Conservation (phyloP, 2,888 invertebrate species). For the Campoletis raptor region DNA sequence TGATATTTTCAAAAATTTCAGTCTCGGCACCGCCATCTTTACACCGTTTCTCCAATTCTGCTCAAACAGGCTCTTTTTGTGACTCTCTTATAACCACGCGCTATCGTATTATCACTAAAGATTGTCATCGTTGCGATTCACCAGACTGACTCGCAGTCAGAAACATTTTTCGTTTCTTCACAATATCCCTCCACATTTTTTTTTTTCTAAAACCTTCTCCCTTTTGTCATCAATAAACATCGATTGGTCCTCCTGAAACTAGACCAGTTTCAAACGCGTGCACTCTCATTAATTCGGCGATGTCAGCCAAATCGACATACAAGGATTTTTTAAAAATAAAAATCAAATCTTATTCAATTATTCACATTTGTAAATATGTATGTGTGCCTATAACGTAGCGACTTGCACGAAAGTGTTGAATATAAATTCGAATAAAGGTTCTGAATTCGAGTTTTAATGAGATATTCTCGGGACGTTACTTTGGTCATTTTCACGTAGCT, state of each 20-base stretch:
- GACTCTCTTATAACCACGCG: constrained; percentile 27
- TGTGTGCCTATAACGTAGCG: constrained; percentile 39
- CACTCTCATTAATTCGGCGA: constrained; percentile 62
- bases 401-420: constrained; percentile 25
- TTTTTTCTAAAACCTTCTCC: constrained; percentile 14
- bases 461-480: constrained; percentile 19
- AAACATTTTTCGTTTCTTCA: constrained; percentile 24
- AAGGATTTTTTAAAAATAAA: constrained; percentile 47
- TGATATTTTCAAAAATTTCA: not conserved
- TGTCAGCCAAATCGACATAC: constrained; percentile 57
- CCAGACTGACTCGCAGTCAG: constrained; percentile 37
- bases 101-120: constrained; percentile 70
- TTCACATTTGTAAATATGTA: constrained; percentile 26
- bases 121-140: constrained; percentile 71
- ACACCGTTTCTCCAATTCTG: constrained; percentile 28
- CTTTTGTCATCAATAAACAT: constrained; percentile 42
- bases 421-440: constrained; percentile 27
- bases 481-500: constrained; percentile 54
- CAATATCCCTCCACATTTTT: constrained; percentile 21
- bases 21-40: not conserved
- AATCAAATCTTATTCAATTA: not conserved
- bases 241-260: constrained; percentile 69
- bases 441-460: not conserved
- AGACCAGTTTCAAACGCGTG: constrained; percentile 65
- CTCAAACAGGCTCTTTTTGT: constrained; percentile 10